Conservation (phyloP, 2,113 vertebrate species). For the Hippocampus barbouri region DNA sequence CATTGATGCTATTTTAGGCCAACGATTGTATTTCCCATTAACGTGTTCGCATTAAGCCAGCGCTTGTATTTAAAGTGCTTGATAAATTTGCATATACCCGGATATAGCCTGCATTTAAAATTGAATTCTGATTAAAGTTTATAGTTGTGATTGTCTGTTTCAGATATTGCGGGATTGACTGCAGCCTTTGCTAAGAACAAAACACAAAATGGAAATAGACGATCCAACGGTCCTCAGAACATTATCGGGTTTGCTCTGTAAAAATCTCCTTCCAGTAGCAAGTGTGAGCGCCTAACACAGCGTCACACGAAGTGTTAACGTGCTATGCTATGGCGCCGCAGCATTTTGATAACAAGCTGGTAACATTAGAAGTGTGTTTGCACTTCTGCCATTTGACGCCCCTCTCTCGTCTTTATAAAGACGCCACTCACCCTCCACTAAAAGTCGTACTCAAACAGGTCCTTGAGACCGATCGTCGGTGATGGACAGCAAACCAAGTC, state of each 20-base stretch:
- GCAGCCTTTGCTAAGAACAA: not conserved
- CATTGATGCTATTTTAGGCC: no score
- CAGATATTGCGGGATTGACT: not conserved
- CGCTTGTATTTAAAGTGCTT: no score
- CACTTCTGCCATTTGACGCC: slow-evolving; percentile 50
- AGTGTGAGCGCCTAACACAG: not conserved
- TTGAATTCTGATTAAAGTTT: no score
- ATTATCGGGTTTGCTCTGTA: not conserved
- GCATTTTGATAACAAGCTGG: slow-evolving; percentile 20
- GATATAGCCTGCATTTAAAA: no score
- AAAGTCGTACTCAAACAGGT: not conserved
- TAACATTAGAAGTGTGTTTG: slow-evolving; percentile 45
- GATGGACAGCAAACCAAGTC: slow-evolving; percentile 1
- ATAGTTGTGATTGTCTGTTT: not conserved
- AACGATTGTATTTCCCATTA: no score
- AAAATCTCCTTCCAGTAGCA: not conserved
- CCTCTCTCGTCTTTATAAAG: slow-evolving; percentile 54
- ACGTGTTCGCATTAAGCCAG: no score
- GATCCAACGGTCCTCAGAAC: not conserved
- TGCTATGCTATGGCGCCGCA: not conserved
- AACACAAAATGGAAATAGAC: not conserved
- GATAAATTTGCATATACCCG: no score
- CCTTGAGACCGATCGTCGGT: not conserved
- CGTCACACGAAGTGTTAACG: not conserved
- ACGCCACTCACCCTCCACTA: slow-evolving; percentile 32